Evolutionary conservation across 1,140 invertebrate genomes (phyloP).

Genomic region (Cyclargus thomasi): DNA sequence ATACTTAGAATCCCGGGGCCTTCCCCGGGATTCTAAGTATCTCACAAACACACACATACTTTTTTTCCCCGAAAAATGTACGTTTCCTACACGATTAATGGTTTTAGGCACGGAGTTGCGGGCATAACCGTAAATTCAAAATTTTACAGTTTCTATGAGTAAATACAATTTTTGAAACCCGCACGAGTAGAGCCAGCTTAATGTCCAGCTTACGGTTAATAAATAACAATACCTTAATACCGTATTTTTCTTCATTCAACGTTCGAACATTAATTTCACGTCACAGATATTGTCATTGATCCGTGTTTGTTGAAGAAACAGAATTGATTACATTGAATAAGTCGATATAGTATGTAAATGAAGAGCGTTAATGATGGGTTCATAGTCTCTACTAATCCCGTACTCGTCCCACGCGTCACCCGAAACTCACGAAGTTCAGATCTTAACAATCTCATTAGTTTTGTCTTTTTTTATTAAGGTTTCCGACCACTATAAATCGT

Average conservation of each 20-base stretch:
- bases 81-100: no score
- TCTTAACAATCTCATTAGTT: conserved; percentile 25
- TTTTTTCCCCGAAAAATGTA: no score
- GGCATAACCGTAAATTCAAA: no score
- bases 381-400: neutral
- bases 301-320: neutral
- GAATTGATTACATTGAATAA: neutral
- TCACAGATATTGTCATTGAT: neutral
- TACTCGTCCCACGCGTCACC: conserved; percentile 19
- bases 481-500: conserved; percentile 29
- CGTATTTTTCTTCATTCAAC: neutral
- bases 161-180: no score
- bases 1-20: no score
- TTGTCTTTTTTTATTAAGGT: conserved; percentile 24
- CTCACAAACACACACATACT: no score
- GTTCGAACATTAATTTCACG: neutral
- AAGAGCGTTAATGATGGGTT: neutral
- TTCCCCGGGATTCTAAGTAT: no score
- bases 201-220: neutral
- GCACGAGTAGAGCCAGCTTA: no score
- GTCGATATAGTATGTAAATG: neutral
- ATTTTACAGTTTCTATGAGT: no score
- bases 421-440: conserved; percentile 21
- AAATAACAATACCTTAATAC: neutral
- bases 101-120: no score